These are phyloP conservation scores for Pristionchus fissidentatus DNA, from an alignment of 2,888 invertebrate species.

Conservation along the genomic window DNA sequence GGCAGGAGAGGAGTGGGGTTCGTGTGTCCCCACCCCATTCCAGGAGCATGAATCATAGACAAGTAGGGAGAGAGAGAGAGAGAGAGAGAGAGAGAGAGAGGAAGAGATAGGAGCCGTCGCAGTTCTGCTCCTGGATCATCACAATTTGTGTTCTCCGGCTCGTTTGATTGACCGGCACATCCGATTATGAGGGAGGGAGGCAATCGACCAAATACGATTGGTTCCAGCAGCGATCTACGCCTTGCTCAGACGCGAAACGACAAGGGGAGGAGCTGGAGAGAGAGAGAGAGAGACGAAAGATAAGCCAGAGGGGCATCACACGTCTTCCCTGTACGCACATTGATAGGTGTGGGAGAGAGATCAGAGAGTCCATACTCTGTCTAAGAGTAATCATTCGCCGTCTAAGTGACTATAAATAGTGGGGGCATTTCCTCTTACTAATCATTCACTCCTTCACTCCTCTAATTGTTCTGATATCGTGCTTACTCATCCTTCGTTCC, in stretches of 20 bases:
- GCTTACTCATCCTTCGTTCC: not conserved
- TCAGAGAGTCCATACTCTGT: no score
- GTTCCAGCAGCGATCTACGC: no score
- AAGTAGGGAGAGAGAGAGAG: slow-evolving; percentile 11
- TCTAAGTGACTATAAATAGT: not conserved
- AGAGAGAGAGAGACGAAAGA: no score
- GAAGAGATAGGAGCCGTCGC: not conserved
- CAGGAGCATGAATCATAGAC: not conserved
- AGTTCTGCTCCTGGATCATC: not conserved
- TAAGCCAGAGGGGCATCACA: no score
- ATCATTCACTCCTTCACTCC: not conserved
- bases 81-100: not conserved
- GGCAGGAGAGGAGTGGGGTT: slow-evolving; percentile 17
- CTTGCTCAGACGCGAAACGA: slow-evolving; percentile 5
- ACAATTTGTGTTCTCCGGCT: no score
- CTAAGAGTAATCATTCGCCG: no score
- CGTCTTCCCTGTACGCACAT: no score
- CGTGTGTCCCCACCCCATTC: not conserved
- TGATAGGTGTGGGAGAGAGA: no score
- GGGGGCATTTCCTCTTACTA: not conserved
- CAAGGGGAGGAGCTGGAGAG: no score
- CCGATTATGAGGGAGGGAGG: not conserved
- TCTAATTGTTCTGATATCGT: not conserved
- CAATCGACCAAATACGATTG: no score
- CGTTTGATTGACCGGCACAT: not conserved